A percentile compares a stretch with the other conserved stretches of the same genome.
Evolutionary conservation across 2,797 vertebrate genomes (phyloP).

Genomic region (Alectoris magna): DNA sequence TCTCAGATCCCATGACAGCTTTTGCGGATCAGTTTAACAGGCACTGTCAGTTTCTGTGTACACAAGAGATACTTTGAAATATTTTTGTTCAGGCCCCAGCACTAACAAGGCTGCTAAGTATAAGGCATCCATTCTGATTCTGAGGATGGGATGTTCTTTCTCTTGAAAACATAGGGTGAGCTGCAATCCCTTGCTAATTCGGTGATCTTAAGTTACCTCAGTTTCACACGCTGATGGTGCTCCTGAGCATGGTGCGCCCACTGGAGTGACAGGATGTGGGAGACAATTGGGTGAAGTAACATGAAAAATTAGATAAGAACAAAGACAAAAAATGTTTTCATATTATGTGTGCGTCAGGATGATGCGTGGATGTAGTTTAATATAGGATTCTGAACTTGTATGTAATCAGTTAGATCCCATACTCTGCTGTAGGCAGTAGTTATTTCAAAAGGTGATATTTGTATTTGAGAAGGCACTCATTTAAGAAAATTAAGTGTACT

Average conservation of each 20-base stretch:
- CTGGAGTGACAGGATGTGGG: not conserved
- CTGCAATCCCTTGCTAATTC: not conserved
- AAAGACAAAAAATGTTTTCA: not conserved
- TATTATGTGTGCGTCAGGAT: not conserved
- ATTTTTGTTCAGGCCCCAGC: conserved; percentile 24
- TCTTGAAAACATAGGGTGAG: not conserved
- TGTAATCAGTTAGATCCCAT: not conserved
- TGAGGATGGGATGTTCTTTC: conserved; percentile 4
- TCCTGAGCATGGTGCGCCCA: not conserved
- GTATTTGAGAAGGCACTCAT: not conserved
- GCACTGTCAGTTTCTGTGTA: not conserved
- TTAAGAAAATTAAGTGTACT: not conserved
- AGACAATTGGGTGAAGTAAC: not conserved
- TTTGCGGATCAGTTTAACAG: conserved; percentile 1
- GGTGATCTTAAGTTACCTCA: not conserved
- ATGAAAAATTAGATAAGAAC: not conserved
- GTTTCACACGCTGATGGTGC: not conserved
- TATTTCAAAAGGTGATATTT: not conserved
- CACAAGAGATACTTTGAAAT: not conserved
- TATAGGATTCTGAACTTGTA: not conserved
- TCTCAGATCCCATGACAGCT: conserved; percentile 12
- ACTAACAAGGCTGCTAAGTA: not conserved
- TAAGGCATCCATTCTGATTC: conserved; percentile 1
- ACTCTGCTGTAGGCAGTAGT: not conserved
- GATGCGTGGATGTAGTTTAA: not conserved